Evolutionary conservation across 2,888 invertebrate species (phyloP).

Genomic region (Troides helena): DNA sequence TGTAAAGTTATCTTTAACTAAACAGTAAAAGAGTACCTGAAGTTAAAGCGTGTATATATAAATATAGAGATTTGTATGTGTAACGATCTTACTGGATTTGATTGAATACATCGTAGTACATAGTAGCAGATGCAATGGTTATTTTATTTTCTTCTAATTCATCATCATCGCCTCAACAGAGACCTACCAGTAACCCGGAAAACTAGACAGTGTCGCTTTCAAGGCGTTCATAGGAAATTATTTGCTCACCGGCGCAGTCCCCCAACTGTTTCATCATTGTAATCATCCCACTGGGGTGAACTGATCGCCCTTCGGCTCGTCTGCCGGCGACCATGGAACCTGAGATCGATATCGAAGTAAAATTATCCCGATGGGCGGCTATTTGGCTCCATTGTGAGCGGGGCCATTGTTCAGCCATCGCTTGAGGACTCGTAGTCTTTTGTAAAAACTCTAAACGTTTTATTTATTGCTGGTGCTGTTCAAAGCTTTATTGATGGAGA

Average conservation of each 20-base stretch:
- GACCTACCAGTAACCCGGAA: neutral
- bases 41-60: neutral
- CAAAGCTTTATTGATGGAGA: no score
- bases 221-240: no score
- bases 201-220: no score
- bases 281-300: slow-evolving; percentile 38
- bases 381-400: slow-evolving; percentile 40
- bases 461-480: slow-evolving; percentile 4
- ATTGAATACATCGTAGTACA: no score
- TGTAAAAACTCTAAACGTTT: slow-evolving; percentile 32
- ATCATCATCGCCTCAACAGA: neutral
- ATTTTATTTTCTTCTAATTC: no score
- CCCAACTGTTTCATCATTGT: neutral
- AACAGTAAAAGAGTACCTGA: no score
- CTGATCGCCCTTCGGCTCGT: slow-evolving; percentile 46
- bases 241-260: no score
- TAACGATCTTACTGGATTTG: no score
- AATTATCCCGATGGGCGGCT: slow-evolving; percentile 39
- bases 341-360: slow-evolving; percentile 41
- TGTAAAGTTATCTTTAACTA: neutral
- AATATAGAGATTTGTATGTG: no score
- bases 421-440: slow-evolving; percentile 36
- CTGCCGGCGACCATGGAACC: slow-evolving; percentile 35
- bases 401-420: slow-evolving; percentile 36
- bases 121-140: no score